Conservation (phyloP, 2,113 vertebrate genomes). For the Butorides virescens region DNA sequence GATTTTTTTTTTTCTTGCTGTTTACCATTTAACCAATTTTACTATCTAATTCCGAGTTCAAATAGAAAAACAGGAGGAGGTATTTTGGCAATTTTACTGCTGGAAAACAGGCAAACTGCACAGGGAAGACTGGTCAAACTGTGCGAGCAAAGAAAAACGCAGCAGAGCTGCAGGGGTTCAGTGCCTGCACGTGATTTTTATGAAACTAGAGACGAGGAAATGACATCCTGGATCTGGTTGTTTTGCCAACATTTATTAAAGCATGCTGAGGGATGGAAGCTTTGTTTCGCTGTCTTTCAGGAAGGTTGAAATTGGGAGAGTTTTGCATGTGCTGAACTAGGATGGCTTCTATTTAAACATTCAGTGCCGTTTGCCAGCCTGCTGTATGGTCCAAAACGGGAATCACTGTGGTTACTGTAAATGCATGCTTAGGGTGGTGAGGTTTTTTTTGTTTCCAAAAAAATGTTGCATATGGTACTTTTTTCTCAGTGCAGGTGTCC, state of each 20-base stretch:
- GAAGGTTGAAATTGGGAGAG: not conserved
- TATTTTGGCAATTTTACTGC: not conserved
- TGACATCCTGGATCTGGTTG: not conserved
- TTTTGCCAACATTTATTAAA: not conserved
- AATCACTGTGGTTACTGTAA: not conserved
- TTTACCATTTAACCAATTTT: not conserved
- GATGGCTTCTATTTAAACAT: not conserved
- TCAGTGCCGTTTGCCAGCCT: not conserved
- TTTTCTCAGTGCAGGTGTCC: not conserved
- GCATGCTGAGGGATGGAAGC: not conserved
- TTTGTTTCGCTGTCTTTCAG: not conserved
- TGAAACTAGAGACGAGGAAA: not conserved
- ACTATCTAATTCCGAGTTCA: not conserved
- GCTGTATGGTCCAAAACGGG: not conserved
- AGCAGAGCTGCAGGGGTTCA: not conserved
- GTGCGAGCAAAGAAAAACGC: not conserved
- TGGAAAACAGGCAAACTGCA: not conserved
- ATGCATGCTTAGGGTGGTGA: too few relatives aligned
- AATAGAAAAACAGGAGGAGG: too few relatives aligned
- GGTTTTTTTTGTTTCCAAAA: not conserved
- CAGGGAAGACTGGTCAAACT: not conserved
- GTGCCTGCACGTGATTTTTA: not conserved
- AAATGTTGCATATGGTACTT: not conserved
- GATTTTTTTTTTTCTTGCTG: not conserved
- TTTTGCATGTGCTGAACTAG: too few relatives aligned